A percentile compares a stretch with the other conserved stretches of the same genome.
phyloP scores from a whole-genome alignment of 2,113 vertebrate species.

The Chinchilla lanigera region DNA sequence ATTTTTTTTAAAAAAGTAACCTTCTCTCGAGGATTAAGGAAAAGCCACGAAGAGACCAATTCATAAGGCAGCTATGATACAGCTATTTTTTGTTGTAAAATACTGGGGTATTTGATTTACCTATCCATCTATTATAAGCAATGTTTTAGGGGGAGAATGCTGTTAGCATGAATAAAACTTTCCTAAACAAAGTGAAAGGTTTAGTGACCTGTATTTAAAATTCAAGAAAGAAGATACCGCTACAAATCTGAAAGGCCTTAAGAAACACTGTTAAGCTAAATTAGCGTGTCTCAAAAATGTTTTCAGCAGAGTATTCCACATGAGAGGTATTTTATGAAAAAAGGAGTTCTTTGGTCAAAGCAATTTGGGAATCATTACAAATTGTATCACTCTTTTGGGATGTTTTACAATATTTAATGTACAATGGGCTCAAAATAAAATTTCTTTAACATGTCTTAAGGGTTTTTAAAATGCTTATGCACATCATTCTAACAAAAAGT shows the following conservation, averaged over 20 bases:
- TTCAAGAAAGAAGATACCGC: not conserved
- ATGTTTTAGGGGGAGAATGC: not conserved
- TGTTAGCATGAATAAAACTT: not conserved
- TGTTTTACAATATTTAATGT: conserved; percentile 19
- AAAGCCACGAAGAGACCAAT: not conserved
- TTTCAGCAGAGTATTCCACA: not conserved
- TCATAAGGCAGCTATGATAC: not conserved
- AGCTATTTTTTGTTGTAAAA: not conserved
- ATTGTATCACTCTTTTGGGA: not conserved
- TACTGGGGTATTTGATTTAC: not conserved
- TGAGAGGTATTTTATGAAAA: conserved; percentile 13
- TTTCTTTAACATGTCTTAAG: conserved; percentile 36
- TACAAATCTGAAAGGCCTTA: not conserved
- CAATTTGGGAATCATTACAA: not conserved
- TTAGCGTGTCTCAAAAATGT: not conserved
- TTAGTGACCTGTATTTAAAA: not conserved
- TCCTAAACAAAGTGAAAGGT: not conserved
- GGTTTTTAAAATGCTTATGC: not conserved
- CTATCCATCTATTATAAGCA: not conserved
- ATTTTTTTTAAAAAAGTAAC: not conserved
- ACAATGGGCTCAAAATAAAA: conserved; percentile 49
- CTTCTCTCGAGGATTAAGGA: not conserved
- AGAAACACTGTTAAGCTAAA: not conserved
- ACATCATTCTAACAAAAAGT: conserved; percentile 19
- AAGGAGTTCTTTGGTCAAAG: not conserved